Evolutionary conservation across 92 coral and sea anemone species (phyloP), one percentile per base, ranked within the genome.

Genomic region (Heliopora coerulea): DNA sequence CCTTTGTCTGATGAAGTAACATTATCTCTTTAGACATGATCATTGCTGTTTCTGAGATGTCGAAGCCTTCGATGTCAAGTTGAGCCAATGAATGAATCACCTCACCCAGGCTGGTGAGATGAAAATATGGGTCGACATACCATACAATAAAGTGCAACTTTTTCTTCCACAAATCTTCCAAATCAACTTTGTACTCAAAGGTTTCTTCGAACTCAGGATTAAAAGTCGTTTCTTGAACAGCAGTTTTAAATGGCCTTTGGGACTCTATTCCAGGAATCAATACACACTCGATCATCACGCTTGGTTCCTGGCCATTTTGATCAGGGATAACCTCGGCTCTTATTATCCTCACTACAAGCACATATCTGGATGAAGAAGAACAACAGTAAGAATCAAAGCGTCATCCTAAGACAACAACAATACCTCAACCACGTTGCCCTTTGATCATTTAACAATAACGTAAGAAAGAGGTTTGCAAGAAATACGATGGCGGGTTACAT

Each of bases 301-400:
- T 92, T 12, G 99, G 99, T 15, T 81, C 81, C 54, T 95, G 91
- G 17, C 96, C 97, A 40, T 83, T 62, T 34, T 95, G 88, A 10
- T 88, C 85, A 8, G 99, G 99, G 39, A 95, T 80, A 20, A 88
- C 97, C 44, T 90, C 96, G 2, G 91, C 99, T 79, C 90, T 95
- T 54, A 95, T 86, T 39, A 95, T 72, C 34, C 85, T 88, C 7
- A 95, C 91, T 4, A 86, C 76, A 32, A 95, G 84, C 14, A 84
- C 72, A 37, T 84, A 75, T 49, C 96, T 89, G n/a, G n/a, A n/a
- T n/a, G n/a, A n/a, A n/a, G n/a, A n/a, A n/a, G n/a, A n/a, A n/a
- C n/a, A n/a, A n/a, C n/a, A n/a, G n/a, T n/a, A n/a, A n/a, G n/a
- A n/a, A n/a, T n/a, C 65, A 29, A 27, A 2, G n/a, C 52, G 15